Evolutionary conservation across 1,140 invertebrate genomes (phyloP).

Genomic region (Drosophila watanabei): DNA sequence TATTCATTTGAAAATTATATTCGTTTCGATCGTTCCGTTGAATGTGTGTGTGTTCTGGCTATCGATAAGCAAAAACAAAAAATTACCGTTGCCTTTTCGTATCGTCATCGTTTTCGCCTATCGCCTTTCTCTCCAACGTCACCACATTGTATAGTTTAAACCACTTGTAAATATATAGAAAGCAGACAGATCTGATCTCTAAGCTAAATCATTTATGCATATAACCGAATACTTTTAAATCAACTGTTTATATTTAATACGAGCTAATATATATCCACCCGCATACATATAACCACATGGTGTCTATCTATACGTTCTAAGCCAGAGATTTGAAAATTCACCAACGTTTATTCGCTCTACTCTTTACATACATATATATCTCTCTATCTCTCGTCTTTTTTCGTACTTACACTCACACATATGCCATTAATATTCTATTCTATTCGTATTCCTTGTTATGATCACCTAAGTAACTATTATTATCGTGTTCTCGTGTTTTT

Average conservation of each 20-base stretch:
- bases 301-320: conserved; percentile 20
- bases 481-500: conserved; percentile 35
- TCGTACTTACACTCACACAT: conserved; percentile 11
- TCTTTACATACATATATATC: conserved; percentile 28
- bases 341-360: conserved; percentile 24
- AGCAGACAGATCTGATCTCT: conserved; percentile 5
- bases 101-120: conserved; percentile 31
- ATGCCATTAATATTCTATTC: conserved; percentile 35
- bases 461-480: conserved; percentile 39
- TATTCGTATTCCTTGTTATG: conserved; percentile 39
- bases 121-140: conserved; percentile 35
- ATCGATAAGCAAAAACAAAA: conserved; percentile 34
- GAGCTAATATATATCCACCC: conserved; percentile 32
- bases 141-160: conserved; percentile 13
- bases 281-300: conserved; percentile 33
- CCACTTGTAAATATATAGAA: conserved; percentile 36
- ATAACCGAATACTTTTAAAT: conserved; percentile 27
- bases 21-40: conserved; percentile 32
- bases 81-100: conserved; percentile 28
- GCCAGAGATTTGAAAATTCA: background rate
- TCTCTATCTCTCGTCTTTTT: conserved; percentile 24
- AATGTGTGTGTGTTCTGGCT: conserved; percentile 54
- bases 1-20: conserved; percentile 12
- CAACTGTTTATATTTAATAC: conserved; percentile 33
- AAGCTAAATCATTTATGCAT: conserved; percentile 37